Evolutionary conservation across 2,888 invertebrate genomes (phyloP).

Genomic region (Megamerina dolium): DNA sequence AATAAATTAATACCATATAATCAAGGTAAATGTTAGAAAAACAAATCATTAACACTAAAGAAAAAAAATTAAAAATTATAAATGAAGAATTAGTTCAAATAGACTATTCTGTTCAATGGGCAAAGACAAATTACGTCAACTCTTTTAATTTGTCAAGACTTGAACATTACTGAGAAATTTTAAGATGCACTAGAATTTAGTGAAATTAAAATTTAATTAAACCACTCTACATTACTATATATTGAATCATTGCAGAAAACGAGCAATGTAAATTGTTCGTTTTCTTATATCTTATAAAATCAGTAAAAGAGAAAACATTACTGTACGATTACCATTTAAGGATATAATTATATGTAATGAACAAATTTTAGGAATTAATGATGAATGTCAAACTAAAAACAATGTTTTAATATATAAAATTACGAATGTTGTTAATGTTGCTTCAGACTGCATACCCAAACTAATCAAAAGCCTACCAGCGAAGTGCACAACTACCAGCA

Average conservation of each 20-base stretch:
- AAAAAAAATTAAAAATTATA: conserved; percentile 1
- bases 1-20: conserved; percentile 1
- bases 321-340: conserved; percentile 1
- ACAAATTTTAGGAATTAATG: too few relatives aligned
- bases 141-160: conserved; percentile 2
- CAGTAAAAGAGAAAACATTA: background rate
- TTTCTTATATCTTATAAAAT: background rate
- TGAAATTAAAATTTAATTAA: too few relatives aligned
- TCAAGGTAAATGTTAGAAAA: background rate
- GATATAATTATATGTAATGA: background rate
- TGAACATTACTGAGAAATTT: too few relatives aligned
- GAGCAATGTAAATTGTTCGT: background rate
- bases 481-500: background rate
- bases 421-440: too few relatives aligned
- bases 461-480: background rate
- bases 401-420: too few relatives aligned
- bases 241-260: conserved; percentile 2
- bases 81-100: conserved; percentile 3
- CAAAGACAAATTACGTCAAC: background rate
- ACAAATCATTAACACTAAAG: background rate
- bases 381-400: too few relatives aligned
- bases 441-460: background rate
- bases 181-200: conserved; percentile 3
- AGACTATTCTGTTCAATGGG: conserved; percentile 1
- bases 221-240: background rate